These are phyloP conservation scores for Toxotes jaculatrix DNA, from an alignment of 2,113 vertebrate genomes.

Conservation along the genomic window DNA sequence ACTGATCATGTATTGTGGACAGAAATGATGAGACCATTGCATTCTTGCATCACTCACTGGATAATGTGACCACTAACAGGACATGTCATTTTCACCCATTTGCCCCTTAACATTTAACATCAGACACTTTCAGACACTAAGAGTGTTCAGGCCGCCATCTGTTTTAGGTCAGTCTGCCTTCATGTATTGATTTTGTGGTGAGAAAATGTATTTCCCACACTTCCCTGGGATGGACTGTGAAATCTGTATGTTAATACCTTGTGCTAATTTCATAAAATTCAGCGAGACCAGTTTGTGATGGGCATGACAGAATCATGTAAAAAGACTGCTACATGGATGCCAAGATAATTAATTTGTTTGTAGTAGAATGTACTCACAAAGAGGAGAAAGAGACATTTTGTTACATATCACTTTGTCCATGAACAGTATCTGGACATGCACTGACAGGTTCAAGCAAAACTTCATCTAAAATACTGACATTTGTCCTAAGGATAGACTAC, in stretches of 20 bases:
- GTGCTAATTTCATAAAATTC: not conserved
- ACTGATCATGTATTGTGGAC: not conserved
- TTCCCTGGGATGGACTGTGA: not conserved
- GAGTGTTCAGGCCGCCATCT: not conserved
- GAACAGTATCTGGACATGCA: not conserved
- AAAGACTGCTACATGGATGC: no score
- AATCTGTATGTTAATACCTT: not conserved
- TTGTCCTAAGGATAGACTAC: conserved; percentile 14
- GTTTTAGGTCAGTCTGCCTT: not conserved
- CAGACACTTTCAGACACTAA: not conserved
- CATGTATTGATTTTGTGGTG: not conserved
- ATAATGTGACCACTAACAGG: not conserved
- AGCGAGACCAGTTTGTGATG: not conserved
- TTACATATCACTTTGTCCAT: not conserved
- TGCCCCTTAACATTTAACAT: not conserved
- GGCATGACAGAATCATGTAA: no score
- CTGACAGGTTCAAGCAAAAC: not conserved
- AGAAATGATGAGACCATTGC: not conserved
- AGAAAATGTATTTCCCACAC: not conserved
- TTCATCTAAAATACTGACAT: not conserved
- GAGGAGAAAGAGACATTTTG: not conserved
- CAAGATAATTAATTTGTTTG: no score
- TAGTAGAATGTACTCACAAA: not conserved
- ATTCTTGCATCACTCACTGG: not conserved
- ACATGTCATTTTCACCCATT: not conserved